Evolutionary conservation across 2,888 invertebrate species (phyloP), one percentile per base, ranked within the genome.

Genomic region (Pristionchus maxplancki): DNA sequence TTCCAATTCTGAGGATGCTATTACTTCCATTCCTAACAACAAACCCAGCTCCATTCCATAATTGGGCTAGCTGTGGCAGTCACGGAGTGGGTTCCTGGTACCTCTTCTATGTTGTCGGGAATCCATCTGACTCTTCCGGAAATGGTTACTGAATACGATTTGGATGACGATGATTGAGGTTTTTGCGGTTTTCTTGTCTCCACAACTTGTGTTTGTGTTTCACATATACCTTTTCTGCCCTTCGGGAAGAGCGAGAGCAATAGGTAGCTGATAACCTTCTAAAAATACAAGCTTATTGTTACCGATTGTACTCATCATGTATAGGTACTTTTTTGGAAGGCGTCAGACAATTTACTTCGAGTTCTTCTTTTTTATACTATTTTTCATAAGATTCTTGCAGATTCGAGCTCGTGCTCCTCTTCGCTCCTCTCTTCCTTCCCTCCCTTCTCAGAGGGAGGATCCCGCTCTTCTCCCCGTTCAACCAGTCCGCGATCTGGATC

Each of bases 381-480:
- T 50, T 9, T 50, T 50, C 11, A 50, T 50, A 50, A 50, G 15
- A 20, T 24, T 74, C 6, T 34, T 58, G 4, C 88, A 91, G 99
- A 94, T 96, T 97, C 48, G 99, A 99, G 95, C 96, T 99, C 89
- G 96, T 97, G 5, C 96, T 98, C 94, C 96, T 98, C 9, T 94
- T 93, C 94, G 91, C 96, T 97, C 95, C 98, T 85, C 96, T 98
- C 90, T 96, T 98, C 40, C 95, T 98, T 13, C 96, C 97, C 93
- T 97, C 97, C 95, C 95, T 99, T 85, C 96, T 96, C 92, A 96
- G 96, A 92, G 96, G 96, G 94, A 96, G 97, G 95, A 96, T 98
- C 89, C 96, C 96, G 50, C 92, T 97, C 89, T 94, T 96, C 91
- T 91, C 92, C 15, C 84, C 64, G n/a, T 9, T 81, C 20, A 89